These are phyloP conservation scores for Ochropleura plecta DNA, from an alignment of 2,888 invertebrate species.

Conservation along the genomic window DNA sequence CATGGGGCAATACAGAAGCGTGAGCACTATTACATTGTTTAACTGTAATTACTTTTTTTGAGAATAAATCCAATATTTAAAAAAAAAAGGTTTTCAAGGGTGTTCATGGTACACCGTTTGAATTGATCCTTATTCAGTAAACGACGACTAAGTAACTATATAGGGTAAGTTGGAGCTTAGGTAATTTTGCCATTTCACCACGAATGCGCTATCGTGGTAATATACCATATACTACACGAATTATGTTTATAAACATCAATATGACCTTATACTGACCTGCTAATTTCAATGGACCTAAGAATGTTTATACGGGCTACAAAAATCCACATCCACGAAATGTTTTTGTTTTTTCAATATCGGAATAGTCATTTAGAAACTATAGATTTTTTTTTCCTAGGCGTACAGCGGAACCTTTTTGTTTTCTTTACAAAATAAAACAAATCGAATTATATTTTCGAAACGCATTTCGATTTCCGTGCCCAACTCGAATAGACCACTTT, in stretches of 20 bases:
- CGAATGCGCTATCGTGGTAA: background rate
- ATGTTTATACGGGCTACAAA: background rate
- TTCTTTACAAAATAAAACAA: background rate
- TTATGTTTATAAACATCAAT: background rate
- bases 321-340: background rate
- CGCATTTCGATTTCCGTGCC: background rate
- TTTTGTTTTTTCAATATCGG: background rate
- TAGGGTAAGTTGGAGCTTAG: background rate
- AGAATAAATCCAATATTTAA: slow-evolving; percentile 47
- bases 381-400: too few species aligned
- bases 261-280: background rate
- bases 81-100: slow-evolving; percentile 8
- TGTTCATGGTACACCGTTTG: background rate
- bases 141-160: too few species aligned
- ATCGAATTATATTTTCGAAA: background rate
- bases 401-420: background rate
- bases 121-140: background rate
- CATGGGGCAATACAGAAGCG: slow-evolving; percentile 38
- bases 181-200: background rate
- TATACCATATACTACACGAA: too few species aligned
- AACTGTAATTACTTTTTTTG: slow-evolving; percentile 55
- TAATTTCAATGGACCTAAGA: background rate
- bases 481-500: background rate
- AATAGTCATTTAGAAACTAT: background rate
- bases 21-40: slow-evolving; percentile 60